phyloP scores from a whole-genome alignment of 2,888 invertebrate genomes.

The Minunthozetes semirufus region DNA sequence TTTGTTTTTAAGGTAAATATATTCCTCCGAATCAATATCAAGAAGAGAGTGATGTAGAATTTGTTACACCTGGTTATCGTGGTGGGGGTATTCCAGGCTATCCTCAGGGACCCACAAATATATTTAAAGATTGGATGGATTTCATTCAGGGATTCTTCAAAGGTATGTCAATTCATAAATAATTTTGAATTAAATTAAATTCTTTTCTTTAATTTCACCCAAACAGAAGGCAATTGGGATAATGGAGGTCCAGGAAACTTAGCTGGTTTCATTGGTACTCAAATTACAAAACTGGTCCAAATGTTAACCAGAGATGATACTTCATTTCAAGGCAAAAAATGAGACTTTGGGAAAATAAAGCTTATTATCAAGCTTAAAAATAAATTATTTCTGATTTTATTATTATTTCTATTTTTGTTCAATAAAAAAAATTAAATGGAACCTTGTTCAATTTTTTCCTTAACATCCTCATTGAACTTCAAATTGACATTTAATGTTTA shows the following conservation, averaged over 20 bases:
- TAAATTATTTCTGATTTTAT: not conserved
- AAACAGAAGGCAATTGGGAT: slow-evolving; percentile 3
- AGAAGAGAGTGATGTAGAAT: slow-evolving; percentile 1
- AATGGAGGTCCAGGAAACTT: slow-evolving; percentile 5
- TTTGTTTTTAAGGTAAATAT: not conserved
- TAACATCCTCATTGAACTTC: too few relatives aligned
- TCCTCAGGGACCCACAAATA: not conserved
- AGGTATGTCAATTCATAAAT: not conserved
- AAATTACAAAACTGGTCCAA: slow-evolving; percentile 3
- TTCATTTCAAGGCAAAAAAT: not conserved
- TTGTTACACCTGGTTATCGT: not conserved
- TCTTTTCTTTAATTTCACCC: not conserved
- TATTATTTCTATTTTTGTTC: too few relatives aligned
- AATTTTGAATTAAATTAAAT: not conserved
- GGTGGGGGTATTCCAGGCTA: not conserved
- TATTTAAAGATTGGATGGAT: slow-evolving; percentile 19
- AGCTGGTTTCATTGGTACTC: slow-evolving; percentile 9
- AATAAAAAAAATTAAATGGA: too few relatives aligned
- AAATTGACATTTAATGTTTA: too few relatives aligned
- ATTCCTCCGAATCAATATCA: not conserved
- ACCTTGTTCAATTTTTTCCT: too few relatives aligned
- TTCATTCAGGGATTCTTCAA: slow-evolving; percentile 5
- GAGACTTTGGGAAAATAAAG: not conserved
- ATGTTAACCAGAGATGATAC: slow-evolving; percentile 18
- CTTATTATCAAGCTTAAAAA: too few relatives aligned